A percentile compares a stretch with the other conserved stretches of the same genome.
These are phyloP conservation scores for Pleuronectes platessa DNA, from an alignment of 2,113 vertebrate species.

Conservation along the genomic window DNA sequence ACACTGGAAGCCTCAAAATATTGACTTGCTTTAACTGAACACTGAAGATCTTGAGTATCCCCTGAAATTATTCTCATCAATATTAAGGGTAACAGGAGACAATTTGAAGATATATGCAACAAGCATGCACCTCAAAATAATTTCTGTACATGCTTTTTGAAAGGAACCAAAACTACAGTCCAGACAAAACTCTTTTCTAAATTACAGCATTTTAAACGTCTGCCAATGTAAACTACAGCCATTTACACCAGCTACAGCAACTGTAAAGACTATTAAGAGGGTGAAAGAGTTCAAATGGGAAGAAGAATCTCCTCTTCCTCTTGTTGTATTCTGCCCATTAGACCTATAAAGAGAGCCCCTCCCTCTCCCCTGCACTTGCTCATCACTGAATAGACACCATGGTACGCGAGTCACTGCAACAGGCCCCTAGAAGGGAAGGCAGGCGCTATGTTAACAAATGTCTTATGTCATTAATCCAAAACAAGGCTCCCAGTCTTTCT, in stretches of 20 bases:
- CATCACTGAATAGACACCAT: constrained; percentile 7
- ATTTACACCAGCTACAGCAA: constrained; percentile 7
- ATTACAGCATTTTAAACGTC: background rate
- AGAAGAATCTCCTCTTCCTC: background rate
- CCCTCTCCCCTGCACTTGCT: background rate
- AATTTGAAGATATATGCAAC: background rate
- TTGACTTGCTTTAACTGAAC: too few species aligned
- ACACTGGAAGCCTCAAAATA: too few species aligned
- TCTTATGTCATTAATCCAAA: constrained; percentile 52
- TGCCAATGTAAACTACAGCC: background rate
- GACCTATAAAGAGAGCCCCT: background rate
- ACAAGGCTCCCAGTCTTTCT: constrained; percentile 18
- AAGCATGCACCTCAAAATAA: too few species aligned
- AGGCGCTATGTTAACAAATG: constrained; percentile 44
- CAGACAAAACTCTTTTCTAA: background rate
- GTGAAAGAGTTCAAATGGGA: background rate
- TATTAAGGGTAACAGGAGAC: background rate
- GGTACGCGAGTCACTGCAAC: constrained; percentile 22
- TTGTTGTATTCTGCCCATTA: background rate
- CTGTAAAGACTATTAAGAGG: constrained; percentile 1
- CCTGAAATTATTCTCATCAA: too few species aligned
- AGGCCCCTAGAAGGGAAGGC: constrained; percentile 61
- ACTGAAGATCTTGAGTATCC: too few species aligned
- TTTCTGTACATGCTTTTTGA: background rate
- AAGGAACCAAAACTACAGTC: background rate